Base-by-base conservation (phyloP, 2,797 vertebrate species). In the Cyclopterus lumpus region DNA sequence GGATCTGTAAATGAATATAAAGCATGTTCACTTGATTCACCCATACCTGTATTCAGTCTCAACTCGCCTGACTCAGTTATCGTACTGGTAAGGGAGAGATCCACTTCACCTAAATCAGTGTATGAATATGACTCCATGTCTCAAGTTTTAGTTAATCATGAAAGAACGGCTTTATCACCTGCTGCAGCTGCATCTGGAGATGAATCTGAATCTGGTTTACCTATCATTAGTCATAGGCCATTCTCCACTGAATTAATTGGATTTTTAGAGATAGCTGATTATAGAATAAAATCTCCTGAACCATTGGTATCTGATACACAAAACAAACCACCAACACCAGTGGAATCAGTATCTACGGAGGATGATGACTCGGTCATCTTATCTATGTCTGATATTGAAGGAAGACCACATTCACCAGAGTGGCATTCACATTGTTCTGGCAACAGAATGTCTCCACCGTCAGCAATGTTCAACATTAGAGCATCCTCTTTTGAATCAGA, bases 21-120 rank as follows among this genome's bases (percentile, higher is more conserved):
- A 22, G n/a, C 77, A 44, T 71, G 93, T 66, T 78, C 88, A 24
- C 85, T 83, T 62, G 91, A 93, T 61, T 92, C 89, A 53, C 88
- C 82, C 60, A 20, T 90, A 60, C 83, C 84, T 57, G 62, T 87
- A 24, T 93, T 90, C 42, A 71, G 51, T 63, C n/a, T 30, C 24
- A 68, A 28, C 9, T 77, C 71, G 9, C 42, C 62, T 57, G 71
- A 84, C 20, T 77, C 67, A 59, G 16, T 30, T 46, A 6, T 67
- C 54, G 8, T 62, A 65, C 48, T 61, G 20, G 32, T 5, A 57
- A 62, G 69, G 62, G 68, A 66, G 16, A 72, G 76, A 74, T 81
- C 77, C 5, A 71, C 71, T 71, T 93, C 91, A 60, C 68, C 71
- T 58, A 73, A 89, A 42, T 89, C 89, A 2, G 5, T 64, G 14